A percentile compares a stretch with the other conserved stretches of the same genome.
Evolutionary conservation across 1,140 invertebrate genomes (phyloP).

Genomic region (Aethina tumida): DNA sequence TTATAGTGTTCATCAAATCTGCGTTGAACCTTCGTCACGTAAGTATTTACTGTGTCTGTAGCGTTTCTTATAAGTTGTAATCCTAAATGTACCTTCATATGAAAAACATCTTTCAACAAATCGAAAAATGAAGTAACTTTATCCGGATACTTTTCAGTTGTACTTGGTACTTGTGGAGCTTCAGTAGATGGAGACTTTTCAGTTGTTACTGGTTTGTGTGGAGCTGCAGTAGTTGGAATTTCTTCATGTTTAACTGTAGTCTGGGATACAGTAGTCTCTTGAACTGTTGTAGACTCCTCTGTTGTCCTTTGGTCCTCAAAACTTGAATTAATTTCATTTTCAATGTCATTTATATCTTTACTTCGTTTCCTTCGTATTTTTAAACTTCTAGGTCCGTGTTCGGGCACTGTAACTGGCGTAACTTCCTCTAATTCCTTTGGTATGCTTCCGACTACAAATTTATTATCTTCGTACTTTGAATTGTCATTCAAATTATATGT

Average conservation of each 20-base stretch:
- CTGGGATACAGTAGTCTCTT: not conserved
- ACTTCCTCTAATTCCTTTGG: slow-evolving; percentile 43
- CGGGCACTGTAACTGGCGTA: slow-evolving; percentile 46
- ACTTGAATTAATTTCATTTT: slow-evolving; percentile 23
- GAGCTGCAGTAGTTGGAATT: not conserved
- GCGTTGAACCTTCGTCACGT: slow-evolving; percentile 25
- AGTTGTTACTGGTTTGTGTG: slow-evolving; percentile 3
- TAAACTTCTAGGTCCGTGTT: slow-evolving; percentile 46
- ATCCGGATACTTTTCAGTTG: slow-evolving; percentile 7
- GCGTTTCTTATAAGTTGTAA: slow-evolving; percentile 28
- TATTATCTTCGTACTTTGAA: slow-evolving; percentile 13
- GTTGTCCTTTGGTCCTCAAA: not conserved
- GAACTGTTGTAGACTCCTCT: not conserved
- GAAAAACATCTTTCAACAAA: slow-evolving; percentile 26
- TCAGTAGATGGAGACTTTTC: slow-evolving; percentile 4
- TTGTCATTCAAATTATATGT: slow-evolving; percentile 2
- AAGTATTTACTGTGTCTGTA: slow-evolving; percentile 22
- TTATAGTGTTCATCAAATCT: slow-evolving; percentile 24
- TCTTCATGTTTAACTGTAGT: slow-evolving; percentile 2
- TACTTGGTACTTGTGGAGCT: slow-evolving; percentile 5
- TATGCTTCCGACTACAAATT: slow-evolving; percentile 46
- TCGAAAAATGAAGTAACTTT: slow-evolving; percentile 17
- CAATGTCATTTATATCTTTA: slow-evolving; percentile 16
- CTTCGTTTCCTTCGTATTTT: slow-evolving; percentile 24
- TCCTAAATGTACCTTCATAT: slow-evolving; percentile 25